Evolutionary conservation across 2,888 invertebrate species (phyloP).

Genomic region (Selenia dentaria): DNA sequence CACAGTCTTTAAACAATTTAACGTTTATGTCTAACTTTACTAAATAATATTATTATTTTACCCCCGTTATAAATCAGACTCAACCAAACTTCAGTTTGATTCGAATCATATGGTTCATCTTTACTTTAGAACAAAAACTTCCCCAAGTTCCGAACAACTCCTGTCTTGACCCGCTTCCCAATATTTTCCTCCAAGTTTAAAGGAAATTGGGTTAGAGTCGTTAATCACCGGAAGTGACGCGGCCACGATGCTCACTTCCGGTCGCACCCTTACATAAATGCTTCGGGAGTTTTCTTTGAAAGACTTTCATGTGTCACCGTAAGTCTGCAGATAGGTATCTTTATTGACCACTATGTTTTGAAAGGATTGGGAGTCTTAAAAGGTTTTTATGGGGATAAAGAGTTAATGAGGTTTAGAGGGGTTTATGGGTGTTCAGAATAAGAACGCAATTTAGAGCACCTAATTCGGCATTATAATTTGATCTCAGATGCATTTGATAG

Average conservation of each 20-base stretch:
- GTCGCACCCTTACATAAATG: conserved; percentile 21
- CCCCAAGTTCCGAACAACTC: conserved; percentile 1
- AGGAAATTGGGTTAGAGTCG: conserved; percentile 70
- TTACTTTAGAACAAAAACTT: conserved; percentile 9
- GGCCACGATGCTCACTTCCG: conserved; percentile 51
- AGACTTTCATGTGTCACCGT: conserved; percentile 19
- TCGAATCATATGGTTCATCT: conserved; percentile 2
- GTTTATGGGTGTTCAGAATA: too few species aligned
- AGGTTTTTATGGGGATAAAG: neutral
- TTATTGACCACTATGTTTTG: conserved; percentile 26
- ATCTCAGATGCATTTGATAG: too few species aligned
- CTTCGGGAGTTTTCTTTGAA: conserved; percentile 12
- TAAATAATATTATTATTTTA: too few species aligned
- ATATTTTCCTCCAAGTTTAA: conserved; percentile 64
- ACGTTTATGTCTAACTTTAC: too few species aligned
- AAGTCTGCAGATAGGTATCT: conserved; percentile 23
- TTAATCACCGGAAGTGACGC: conserved; percentile 71
- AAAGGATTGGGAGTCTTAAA: conserved; percentile 10
- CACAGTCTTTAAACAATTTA: too few species aligned
- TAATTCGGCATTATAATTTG: too few species aligned
- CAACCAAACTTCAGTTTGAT: neutral
- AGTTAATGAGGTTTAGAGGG: neutral
- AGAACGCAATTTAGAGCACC: too few species aligned
- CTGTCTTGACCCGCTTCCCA: conserved; percentile 35
- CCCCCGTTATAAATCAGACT: neutral